Conservation (phyloP, 1,140 invertebrate genomes). For the Pseudoatta argentina region DNA sequence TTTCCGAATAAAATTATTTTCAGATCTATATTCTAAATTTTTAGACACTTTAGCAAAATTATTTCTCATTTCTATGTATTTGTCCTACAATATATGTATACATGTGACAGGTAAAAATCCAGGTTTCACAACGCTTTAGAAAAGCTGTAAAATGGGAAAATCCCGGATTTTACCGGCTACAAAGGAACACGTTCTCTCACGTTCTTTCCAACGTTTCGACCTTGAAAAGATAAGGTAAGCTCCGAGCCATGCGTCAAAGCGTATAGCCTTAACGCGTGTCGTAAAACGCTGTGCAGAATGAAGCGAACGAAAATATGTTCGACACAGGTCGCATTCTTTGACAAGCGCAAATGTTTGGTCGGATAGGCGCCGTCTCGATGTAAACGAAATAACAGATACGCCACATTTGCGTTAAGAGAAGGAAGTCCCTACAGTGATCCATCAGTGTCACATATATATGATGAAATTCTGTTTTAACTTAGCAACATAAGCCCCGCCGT, state of each 20-base stretch:
- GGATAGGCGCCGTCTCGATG: conserved; percentile 6
- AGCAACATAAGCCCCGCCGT: not conserved
- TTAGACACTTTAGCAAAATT: too few relatives aligned
- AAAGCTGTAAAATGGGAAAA: not conserved
- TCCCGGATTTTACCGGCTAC: not conserved
- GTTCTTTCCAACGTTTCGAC: not conserved
- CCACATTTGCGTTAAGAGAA: not conserved
- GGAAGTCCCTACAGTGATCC: not conserved
- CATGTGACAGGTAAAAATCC: not conserved
- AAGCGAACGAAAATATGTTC: conserved; percentile 38
- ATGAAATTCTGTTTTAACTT: conserved; percentile 15
- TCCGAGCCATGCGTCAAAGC: not conserved
- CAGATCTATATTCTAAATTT: too few relatives aligned
- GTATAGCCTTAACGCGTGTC: not conserved
- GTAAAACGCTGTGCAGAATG: conserved; percentile 1
- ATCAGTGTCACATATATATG: conserved; percentile 12
- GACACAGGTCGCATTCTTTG: not conserved
- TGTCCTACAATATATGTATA: too few relatives aligned
- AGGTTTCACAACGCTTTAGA: not conserved
- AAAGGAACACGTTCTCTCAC: not conserved
- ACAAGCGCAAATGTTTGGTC: not conserved
- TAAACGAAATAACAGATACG: conserved; percentile 43
- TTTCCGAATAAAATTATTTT: too few relatives aligned
- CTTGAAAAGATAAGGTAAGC: conserved; percentile 33
- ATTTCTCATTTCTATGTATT: too few relatives aligned